phyloP scores from a whole-genome alignment of 2,113 vertebrate genomes.

The Micromys minutus region DNA sequence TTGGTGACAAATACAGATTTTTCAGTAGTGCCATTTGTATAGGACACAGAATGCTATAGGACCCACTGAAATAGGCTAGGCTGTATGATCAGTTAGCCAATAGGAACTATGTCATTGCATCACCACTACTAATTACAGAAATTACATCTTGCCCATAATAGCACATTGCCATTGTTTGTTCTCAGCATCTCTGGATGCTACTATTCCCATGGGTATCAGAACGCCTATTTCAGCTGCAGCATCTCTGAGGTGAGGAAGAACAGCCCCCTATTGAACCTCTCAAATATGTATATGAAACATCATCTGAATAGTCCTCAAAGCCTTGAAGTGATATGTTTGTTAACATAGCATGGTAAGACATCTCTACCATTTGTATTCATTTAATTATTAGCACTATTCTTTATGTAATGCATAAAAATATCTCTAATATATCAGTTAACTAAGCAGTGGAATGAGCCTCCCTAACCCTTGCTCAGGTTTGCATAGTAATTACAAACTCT shows the following conservation, averaged over 20 bases:
- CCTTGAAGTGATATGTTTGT: neutral
- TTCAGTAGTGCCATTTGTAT: neutral
- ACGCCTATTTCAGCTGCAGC: neutral
- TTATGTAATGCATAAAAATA: neutral
- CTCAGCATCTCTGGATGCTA: neutral
- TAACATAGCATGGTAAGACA: neutral
- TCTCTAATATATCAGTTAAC: neutral
- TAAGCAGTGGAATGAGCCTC: neutral
- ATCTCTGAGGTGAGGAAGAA: neutral
- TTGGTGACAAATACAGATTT: neutral
- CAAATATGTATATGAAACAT: neutral
- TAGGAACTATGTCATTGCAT: neutral
- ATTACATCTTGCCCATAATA: conserved; percentile 4
- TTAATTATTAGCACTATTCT: conserved; percentile 1
- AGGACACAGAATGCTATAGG: neutral
- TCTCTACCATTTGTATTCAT: neutral
- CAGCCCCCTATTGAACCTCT: neutral
- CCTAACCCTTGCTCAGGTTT: neutral
- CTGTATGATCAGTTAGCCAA: neutral
- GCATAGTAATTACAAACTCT: neutral
- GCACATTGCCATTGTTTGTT: conserved; percentile 14
- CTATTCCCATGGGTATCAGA: neutral
- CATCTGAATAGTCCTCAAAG: neutral
- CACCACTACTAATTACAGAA: conserved; percentile 7
- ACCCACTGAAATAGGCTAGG: neutral